Conservation (phyloP, 2,888 invertebrate species). For the Zhuqinia jingwanae region DNA sequence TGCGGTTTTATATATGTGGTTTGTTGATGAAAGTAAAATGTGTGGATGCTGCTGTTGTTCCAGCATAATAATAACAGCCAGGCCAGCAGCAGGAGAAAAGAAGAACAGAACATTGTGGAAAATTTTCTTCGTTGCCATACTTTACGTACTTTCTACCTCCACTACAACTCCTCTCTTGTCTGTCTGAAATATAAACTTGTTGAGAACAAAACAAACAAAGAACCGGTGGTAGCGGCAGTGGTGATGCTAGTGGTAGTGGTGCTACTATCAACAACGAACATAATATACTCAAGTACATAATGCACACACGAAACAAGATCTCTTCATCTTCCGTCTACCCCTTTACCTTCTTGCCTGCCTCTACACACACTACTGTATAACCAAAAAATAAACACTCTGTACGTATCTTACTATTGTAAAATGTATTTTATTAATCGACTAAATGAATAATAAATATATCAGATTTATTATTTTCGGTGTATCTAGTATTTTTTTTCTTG, state of each 20-base stretch:
- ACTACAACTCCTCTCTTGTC: background rate
- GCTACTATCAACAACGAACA: background rate
- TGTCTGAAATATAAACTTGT: conserved; percentile 27
- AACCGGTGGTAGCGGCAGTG: background rate
- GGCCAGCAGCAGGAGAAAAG: no score
- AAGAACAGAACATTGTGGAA: background rate
- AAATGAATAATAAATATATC: no score
- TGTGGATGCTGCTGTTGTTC: background rate
- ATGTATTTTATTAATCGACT: no score
- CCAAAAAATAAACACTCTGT: no score
- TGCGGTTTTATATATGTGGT: no score
- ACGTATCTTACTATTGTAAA: no score
- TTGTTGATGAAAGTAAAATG: background rate
- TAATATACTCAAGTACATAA: background rate
- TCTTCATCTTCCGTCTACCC: background rate
- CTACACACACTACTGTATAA: no score
- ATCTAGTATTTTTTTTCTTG: no score
- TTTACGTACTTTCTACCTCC: background rate
- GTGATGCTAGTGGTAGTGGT: background rate
- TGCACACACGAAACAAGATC: background rate
- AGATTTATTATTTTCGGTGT: no score
- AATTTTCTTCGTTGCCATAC: conserved; percentile 4
- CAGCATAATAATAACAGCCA: background rate
- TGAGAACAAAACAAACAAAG: conserved; percentile 29
- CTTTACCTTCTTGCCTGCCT: background rate